A percentile compares a stretch with the other conserved stretches of the same genome.
These are phyloP conservation scores for Agonopterix heracliana DNA, from an alignment of 2,888 invertebrate species.

Conservation along the genomic window DNA sequence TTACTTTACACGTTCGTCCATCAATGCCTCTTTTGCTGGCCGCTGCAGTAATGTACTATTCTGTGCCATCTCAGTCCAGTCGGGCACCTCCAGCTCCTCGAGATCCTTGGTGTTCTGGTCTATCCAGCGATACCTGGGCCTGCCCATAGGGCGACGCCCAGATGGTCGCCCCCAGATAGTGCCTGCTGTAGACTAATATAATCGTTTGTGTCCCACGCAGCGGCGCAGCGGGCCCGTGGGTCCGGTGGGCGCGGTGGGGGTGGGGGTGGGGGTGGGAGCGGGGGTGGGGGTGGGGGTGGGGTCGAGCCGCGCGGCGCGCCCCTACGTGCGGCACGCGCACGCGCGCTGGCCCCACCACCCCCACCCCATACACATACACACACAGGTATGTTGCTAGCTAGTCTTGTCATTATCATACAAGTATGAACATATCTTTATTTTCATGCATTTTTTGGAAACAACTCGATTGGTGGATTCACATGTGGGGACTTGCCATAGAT, in stretches of 20 bases:
- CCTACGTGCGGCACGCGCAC: conserved; percentile 77
- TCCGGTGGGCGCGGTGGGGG: conserved; percentile 30
- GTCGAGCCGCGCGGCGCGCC: conserved; percentile 34
- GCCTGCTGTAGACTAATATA: too few species aligned
- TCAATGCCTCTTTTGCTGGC: too few species aligned
- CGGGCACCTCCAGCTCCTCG: too few species aligned
- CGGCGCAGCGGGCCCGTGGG: conserved; percentile 38
- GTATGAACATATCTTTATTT: background rate
- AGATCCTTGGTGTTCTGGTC: too few species aligned
- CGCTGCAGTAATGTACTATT: too few species aligned
- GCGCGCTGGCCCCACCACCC: conserved; percentile 84
- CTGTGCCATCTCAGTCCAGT: too few species aligned
- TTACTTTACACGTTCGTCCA: too few species aligned
- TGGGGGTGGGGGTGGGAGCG: conserved; percentile 21
- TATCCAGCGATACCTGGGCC: too few species aligned
- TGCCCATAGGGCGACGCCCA: too few species aligned
- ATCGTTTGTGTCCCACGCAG: conserved; percentile 14
- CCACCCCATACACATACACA: conserved; percentile 87
- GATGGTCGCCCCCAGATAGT: too few species aligned
- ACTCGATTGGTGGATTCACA: background rate
- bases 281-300: conserved; percentile 38
- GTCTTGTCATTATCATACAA: background rate
- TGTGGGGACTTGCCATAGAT: too few species aligned
- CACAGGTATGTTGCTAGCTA: conserved; percentile 43
- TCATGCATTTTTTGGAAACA: background rate